Evolutionary conservation across 2,888 invertebrate genomes (phyloP).

Genomic region (Melanostoma scalare): DNA sequence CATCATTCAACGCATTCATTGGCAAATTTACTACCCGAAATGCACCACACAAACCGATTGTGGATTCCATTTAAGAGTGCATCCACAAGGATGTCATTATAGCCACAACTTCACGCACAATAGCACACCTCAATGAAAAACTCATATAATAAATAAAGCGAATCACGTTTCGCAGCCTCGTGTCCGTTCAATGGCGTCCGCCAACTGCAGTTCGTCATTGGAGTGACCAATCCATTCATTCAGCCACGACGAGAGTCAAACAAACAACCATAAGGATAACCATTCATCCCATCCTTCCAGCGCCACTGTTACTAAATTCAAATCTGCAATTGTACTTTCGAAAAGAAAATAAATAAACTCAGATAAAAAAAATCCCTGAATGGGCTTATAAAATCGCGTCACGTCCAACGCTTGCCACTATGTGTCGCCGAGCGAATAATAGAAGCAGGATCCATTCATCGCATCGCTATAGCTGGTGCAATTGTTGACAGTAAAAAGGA

Average conservation of each 20-base stretch:
- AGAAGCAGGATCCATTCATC: slow-evolving; percentile 61
- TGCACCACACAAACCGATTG: slow-evolving; percentile 42
- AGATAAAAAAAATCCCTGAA: background rate
- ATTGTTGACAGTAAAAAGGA: slow-evolving; percentile 72
- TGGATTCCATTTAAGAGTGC: slow-evolving; percentile 51
- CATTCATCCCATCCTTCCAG: background rate
- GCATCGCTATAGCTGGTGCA: slow-evolving; percentile 53
- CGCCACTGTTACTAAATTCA: slow-evolving; percentile 62
- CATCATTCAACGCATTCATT: slow-evolving; percentile 40
- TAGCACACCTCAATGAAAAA: slow-evolving; percentile 30
- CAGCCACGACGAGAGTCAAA: slow-evolving; percentile 27
- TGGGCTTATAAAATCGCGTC: slow-evolving; percentile 58
- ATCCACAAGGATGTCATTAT: slow-evolving; percentile 67
- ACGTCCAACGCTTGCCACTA: slow-evolving; percentile 68
- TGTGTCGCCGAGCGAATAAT: slow-evolving; percentile 64
- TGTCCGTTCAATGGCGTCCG: slow-evolving; percentile 4
- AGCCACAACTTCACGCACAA: slow-evolving; percentile 65
- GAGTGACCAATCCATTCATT: slow-evolving; percentile 44
- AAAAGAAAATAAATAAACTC: slow-evolving; percentile 60
- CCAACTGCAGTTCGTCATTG: slow-evolving; percentile 36
- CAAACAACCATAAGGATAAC: slow-evolving; percentile 37
- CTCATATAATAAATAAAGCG: slow-evolving; percentile 55
- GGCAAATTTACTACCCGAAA: slow-evolving; percentile 43
- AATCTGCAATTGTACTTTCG: slow-evolving; percentile 67
- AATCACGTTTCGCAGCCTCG: slow-evolving; percentile 50